Conservation (phyloP, 2,113 vertebrate genomes). For the Lepus europaeus region DNA sequence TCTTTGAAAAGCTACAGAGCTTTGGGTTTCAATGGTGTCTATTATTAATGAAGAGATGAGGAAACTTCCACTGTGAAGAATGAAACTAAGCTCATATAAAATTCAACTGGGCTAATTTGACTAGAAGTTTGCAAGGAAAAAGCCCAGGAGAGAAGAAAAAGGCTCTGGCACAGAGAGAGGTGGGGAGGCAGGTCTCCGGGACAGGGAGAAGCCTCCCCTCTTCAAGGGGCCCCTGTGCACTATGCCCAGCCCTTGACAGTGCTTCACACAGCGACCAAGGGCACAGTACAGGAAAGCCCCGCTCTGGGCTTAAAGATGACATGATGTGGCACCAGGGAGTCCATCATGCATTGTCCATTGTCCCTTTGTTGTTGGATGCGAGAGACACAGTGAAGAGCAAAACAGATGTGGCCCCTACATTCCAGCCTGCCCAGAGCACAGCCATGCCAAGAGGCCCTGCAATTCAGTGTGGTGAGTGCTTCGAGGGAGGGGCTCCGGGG, state of each 20-base stretch:
- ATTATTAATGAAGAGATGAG: conserved; percentile 72
- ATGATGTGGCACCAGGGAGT: neutral
- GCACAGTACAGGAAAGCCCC: neutral
- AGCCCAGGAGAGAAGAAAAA: neutral
- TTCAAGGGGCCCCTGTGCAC: neutral
- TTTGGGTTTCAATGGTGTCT: conserved; percentile 58
- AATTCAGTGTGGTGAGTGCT: neutral
- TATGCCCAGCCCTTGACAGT: neutral
- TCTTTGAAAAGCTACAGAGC: conserved; percentile 61
- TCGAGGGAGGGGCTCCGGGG: neutral
- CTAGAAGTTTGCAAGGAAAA: conserved; percentile 26
- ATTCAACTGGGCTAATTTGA: conserved; percentile 68
- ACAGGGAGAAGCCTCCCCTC: neutral
- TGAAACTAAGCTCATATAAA: conserved; percentile 62
- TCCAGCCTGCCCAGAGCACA: neutral
- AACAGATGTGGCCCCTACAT: neutral
- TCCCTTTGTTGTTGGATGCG: neutral
- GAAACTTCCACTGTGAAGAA: conserved; percentile 56
- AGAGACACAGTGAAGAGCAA: neutral
- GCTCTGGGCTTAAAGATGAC: neutral
- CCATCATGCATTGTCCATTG: neutral
- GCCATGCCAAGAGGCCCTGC: neutral
- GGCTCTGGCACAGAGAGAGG: neutral
- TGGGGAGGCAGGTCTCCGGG: neutral
- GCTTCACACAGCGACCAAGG: neutral